Conservation (phyloP, 2,113 vertebrate species). For the Picathartes gymnocephalus region DNA sequence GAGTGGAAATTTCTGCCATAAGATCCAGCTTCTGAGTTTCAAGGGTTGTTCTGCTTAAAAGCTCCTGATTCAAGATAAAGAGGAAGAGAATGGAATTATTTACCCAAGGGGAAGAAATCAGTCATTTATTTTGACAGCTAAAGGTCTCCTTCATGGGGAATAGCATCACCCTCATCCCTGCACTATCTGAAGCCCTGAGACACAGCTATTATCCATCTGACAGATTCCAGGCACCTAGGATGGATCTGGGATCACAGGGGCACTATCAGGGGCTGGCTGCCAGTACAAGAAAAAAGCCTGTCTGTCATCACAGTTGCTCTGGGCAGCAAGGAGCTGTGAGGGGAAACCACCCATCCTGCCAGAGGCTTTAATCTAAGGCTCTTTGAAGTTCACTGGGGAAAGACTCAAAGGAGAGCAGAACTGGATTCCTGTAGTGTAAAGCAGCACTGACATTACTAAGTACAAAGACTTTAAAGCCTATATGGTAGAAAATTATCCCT, state of each 20-base stretch:
- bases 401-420: neutral
- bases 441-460: neutral
- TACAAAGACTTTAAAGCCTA: neutral
- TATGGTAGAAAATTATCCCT: neutral
- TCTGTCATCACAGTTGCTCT: neutral
- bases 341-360: neutral
- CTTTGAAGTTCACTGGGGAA: constrained; percentile 13
- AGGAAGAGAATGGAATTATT: neutral
- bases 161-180: neutral
- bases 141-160: neutral
- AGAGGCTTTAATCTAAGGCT: constrained; percentile 9
- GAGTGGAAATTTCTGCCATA: constrained; percentile 90
- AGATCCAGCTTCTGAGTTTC: constrained; percentile 95
- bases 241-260: neutral
- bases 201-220: neutral
- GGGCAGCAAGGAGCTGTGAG: neutral
- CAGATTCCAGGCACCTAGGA: neutral
- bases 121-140: neutral
- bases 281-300: neutral
- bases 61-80: constrained; percentile 77
- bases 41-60: constrained; percentile 86
- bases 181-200: neutral
- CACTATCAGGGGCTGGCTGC: neutral
- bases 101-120: neutral
- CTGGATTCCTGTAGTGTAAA: neutral